Conservation (phyloP, 1,140 invertebrate species). For the Ceratoteleas bidentatus region DNA sequence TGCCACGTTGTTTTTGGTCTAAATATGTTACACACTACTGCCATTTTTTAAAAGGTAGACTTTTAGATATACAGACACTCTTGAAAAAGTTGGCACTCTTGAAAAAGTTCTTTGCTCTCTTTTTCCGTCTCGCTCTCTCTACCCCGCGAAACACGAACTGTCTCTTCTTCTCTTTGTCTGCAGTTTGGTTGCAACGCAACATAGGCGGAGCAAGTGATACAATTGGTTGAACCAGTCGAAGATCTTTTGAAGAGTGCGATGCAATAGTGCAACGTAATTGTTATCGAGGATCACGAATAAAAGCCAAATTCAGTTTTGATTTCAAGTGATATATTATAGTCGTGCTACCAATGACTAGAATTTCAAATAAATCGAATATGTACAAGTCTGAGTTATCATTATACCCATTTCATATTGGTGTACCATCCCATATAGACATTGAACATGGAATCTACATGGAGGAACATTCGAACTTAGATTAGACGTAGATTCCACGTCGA, state of each 20-base stretch:
- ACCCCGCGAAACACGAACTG: too few species aligned
- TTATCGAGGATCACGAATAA: constrained; percentile 71
- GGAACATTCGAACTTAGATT: too few species aligned
- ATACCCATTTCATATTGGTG: background rate
- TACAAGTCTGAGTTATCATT: constrained; percentile 9
- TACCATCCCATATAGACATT: too few species aligned
- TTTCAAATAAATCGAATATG: constrained; percentile 45
- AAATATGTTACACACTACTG: constrained; percentile 75
- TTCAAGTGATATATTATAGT: constrained; percentile 37
- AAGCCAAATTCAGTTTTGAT: constrained; percentile 55
- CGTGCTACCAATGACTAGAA: constrained; percentile 28
- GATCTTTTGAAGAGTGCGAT: constrained; percentile 37
- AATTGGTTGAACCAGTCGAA: too few species aligned
- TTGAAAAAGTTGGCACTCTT: constrained; percentile 52
- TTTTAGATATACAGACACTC: constrained; percentile 60
- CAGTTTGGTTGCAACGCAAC: too few species aligned
- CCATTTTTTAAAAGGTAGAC: constrained; percentile 75
- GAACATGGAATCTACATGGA: too few species aligned
- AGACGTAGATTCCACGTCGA: too few species aligned
- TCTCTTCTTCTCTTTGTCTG: too few species aligned
- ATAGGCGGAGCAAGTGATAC: background rate
- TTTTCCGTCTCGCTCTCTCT: background rate
- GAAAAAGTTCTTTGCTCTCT: constrained; percentile 27
- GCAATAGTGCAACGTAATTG: constrained; percentile 73
- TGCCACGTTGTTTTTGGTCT: constrained; percentile 75